A percentile compares a stretch with the other conserved stretches of the same genome.
Conservation (phyloP, 2,888 invertebrate species). For the Branchellion lobata region DNA sequence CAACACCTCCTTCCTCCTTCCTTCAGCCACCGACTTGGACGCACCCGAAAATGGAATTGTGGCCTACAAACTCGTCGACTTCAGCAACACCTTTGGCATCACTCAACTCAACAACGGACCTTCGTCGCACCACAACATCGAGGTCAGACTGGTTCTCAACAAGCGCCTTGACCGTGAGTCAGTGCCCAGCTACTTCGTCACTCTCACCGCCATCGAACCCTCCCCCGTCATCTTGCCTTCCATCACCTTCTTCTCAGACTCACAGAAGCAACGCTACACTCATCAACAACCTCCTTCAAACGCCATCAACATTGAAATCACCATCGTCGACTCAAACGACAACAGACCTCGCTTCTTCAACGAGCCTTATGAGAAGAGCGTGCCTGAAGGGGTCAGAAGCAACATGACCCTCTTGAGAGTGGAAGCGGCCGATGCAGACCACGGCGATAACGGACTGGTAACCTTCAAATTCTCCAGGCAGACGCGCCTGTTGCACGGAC, state of each 20-base stretch:
- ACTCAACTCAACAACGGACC: constrained; percentile 47
- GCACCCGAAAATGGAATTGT: constrained; percentile 48
- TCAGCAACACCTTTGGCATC: constrained; percentile 45
- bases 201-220: constrained; percentile 49
- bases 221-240: background rate
- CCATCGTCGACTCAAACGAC: constrained; percentile 51
- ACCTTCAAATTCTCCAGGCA: constrained; percentile 50
- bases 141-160: constrained; percentile 49
- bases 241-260: background rate
- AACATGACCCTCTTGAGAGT: constrained; percentile 46
- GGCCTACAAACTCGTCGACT: constrained; percentile 48
- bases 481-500: constrained; percentile 49
- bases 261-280: background rate
- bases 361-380: constrained; percentile 47
- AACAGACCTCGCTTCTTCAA: constrained; percentile 50
- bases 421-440: constrained; percentile 50
- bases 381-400: constrained; percentile 47
- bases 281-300: constrained; percentile 39
- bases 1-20: constrained; percentile 49
- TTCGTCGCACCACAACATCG: background rate
- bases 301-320: constrained; percentile 46
- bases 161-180: constrained; percentile 50
- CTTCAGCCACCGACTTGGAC: constrained; percentile 51
- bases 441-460: constrained; percentile 50
- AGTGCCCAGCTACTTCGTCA: constrained; percentile 46